Conservation (phyloP, 1,140 invertebrate genomes). For the Drosophila pachea region DNA sequence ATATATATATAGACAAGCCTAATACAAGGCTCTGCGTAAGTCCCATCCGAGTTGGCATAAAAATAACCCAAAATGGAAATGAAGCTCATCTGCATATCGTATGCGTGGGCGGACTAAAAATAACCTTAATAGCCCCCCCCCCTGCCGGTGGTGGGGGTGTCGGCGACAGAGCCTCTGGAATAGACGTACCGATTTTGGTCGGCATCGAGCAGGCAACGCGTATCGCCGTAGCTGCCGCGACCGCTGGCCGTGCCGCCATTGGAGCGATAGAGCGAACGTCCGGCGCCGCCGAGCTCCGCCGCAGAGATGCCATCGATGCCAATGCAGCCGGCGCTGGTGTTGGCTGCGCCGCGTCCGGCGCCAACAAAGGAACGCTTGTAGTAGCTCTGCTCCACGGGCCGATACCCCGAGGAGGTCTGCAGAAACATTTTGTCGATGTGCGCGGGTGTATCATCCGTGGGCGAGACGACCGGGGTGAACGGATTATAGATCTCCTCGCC, state of each 20-base stretch:
- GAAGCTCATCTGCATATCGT: not conserved
- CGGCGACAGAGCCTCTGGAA: no score
- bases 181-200: constrained; percentile 74
- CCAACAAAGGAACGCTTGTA: constrained; percentile 76
- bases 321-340: constrained; percentile 34
- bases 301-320: constrained; percentile 60
- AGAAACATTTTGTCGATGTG: constrained; percentile 79
- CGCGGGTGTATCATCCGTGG: constrained; percentile 77
- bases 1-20: not conserved
- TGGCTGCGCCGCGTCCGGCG: constrained; percentile 33
- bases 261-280: constrained; percentile 54
- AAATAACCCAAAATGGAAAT: constrained; percentile 20
- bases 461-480: constrained; percentile 78
- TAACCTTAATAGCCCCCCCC: constrained; percentile 15
- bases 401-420: constrained; percentile 79
- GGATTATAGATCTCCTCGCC: constrained; percentile 79
- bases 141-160: no score
- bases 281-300: constrained; percentile 61
- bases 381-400: constrained; percentile 78
- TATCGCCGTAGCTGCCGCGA: constrained; percentile 69
- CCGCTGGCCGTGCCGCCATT: constrained; percentile 45
- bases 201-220: constrained; percentile 67
- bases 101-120: constrained; percentile 21
- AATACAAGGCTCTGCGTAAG: no score
- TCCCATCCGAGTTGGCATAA: no score